phyloP scores from a whole-genome alignment of 2,113 vertebrate species.

The Syngnathus floridae region DNA sequence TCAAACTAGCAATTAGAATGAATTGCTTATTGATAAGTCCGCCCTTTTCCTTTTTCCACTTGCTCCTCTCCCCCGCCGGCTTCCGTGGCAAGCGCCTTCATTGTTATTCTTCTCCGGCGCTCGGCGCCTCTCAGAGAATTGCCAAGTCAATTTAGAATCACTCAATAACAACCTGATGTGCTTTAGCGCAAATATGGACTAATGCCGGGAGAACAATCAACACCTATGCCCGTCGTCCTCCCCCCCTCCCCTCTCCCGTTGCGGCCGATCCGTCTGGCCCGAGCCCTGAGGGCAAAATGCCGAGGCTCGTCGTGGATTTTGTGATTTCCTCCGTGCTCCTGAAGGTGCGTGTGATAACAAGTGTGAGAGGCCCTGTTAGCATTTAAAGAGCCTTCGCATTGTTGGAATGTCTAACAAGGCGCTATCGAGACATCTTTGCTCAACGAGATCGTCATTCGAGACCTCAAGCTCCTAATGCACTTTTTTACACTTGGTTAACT shows the following conservation, averaged over 20 bases:
- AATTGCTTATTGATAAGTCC: slow-evolving; percentile 22
- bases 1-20: slow-evolving; percentile 9
- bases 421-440: neutral
- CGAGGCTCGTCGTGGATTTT: neutral
- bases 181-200: slow-evolving; percentile 23
- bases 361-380: slow-evolving; percentile 14
- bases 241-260: neutral
- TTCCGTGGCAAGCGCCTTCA: slow-evolving; percentile 7
- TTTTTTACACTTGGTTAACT: neutral
- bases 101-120: slow-evolving; percentile 33
- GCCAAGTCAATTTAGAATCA: slow-evolving; percentile 43
- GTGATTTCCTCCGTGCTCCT: slow-evolving; percentile 17
- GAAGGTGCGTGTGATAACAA: slow-evolving; percentile 18
- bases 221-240: slow-evolving; percentile 35
- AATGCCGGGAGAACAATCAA: slow-evolving; percentile 20
- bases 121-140: slow-evolving; percentile 34
- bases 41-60: slow-evolving; percentile 10
- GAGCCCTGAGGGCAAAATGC: neutral
- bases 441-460: neutral
- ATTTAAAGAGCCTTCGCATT: slow-evolving; percentile 20
- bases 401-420: slow-evolving; percentile 2
- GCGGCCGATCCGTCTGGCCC: slow-evolving; percentile 16
- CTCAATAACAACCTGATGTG: slow-evolving; percentile 31
- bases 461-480: neutral
- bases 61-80: slow-evolving; percentile 9